Evolutionary conservation across 2,797 vertebrate species (phyloP).

Genomic region (Artibeus jamaicensis): DNA sequence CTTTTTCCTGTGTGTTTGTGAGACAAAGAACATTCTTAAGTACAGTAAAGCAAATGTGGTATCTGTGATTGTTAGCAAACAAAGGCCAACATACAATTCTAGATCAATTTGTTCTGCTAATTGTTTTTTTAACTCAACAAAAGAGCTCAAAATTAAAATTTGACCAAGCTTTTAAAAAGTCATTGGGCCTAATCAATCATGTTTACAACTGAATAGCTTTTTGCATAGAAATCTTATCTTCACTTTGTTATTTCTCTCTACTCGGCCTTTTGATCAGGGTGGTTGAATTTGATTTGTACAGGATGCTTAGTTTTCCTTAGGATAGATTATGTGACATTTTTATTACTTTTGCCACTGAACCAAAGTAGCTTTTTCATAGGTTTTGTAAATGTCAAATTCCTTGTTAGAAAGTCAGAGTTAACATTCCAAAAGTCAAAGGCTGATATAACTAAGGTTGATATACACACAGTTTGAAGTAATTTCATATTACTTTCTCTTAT

Average conservation of each 20-base stretch:
- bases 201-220: not conserved
- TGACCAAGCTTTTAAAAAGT: conserved; percentile 9
- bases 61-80: not conserved
- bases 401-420: conserved; percentile 54
- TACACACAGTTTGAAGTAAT: not conserved
- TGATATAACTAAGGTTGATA: conserved; percentile 32
- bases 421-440: conserved; percentile 55
- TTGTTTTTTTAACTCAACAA: conserved; percentile 38
- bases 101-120: conserved; percentile 33
- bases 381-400: conserved; percentile 68
- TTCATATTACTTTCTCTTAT: not conserved
- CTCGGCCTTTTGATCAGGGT: not conserved
- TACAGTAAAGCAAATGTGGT: not conserved
- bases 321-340: conserved; percentile 49
- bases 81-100: conserved; percentile 29
- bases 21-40: not conserved
- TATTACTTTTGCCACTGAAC: conserved; percentile 54
- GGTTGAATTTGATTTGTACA: not conserved
- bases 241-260: not conserved
- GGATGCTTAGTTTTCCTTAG: conserved; percentile 11
- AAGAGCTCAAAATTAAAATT: conserved; percentile 34
- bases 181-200: not conserved
- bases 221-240: not conserved
- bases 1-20: not conserved
- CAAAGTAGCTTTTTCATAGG: conserved; percentile 50